phyloP scores from a whole-genome alignment of 2,113 vertebrate genomes.

The Bambusicola thoracicus region DNA sequence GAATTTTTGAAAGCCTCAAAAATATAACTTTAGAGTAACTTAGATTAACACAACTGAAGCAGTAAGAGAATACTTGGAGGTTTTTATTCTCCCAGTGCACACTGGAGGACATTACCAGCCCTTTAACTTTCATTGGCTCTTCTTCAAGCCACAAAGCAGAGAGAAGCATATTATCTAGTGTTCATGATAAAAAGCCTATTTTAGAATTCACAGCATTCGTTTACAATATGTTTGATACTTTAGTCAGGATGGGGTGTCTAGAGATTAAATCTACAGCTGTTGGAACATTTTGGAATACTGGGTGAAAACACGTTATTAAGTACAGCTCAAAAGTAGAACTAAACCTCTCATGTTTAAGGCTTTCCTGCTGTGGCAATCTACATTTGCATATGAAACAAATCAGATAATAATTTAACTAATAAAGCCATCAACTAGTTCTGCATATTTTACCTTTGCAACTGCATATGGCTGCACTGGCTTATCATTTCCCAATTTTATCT shows the following conservation, averaged over 20 bases:
- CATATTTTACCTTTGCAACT: not conserved
- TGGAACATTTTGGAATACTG: constrained; percentile 18
- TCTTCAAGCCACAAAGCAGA: not conserved
- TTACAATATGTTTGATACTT: constrained; percentile 28
- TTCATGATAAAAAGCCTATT: not conserved
- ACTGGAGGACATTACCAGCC: not conserved
- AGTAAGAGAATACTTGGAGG: not conserved
- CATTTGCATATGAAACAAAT: not conserved
- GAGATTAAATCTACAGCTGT: constrained; percentile 21
- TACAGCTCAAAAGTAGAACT: constrained; percentile 11
- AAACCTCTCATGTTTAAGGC: not conserved
- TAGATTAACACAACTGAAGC: not conserved
- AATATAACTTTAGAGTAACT: not conserved
- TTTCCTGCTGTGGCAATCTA: not conserved
- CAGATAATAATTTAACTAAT: not conserved
- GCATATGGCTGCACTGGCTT: not conserved
- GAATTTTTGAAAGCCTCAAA: not conserved
- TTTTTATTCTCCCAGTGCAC: not conserved
- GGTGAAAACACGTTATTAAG: constrained; percentile 5
- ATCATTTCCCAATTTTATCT: not conserved
- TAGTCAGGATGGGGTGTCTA: not conserved
- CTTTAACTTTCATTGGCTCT: constrained; percentile 8
- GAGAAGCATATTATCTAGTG: not conserved
- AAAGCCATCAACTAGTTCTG: not conserved
- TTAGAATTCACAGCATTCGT: not conserved